A percentile compares a stretch with the other conserved stretches of the same genome.
phyloP scores from a whole-genome alignment of 2,113 vertebrate genomes.

The Chrysochloris asiatica region DNA sequence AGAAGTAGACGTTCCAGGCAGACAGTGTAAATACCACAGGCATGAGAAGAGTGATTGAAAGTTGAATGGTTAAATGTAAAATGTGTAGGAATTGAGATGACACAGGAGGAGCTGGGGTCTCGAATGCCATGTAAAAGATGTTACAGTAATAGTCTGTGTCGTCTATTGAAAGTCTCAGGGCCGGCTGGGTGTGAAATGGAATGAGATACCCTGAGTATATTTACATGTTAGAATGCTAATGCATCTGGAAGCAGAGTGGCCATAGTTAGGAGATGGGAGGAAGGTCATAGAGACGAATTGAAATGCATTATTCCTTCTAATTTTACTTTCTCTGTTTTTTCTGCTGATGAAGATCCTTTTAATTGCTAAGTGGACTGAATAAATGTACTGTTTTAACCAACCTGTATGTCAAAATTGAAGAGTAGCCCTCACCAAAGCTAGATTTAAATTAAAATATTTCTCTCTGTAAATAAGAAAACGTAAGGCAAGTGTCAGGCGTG shows the following conservation, averaged over 20 bases:
- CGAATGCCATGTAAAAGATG: too few species aligned
- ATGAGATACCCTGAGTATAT: neutral
- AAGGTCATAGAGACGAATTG: neutral
- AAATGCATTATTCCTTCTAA: conserved; percentile 22
- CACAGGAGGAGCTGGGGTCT: neutral
- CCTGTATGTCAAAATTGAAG: conserved; percentile 35
- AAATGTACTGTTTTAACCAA: conserved; percentile 28
- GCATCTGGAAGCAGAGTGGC: neutral
- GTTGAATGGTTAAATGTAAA: neutral
- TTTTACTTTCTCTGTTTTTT: neutral
- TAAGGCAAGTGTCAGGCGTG: neutral
- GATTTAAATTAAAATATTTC: conserved; percentile 34
- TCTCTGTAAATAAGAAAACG: conserved; percentile 20
- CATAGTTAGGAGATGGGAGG: neutral
- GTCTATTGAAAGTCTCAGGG: neutral
- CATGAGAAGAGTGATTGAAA: neutral
- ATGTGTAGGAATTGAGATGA: neutral
- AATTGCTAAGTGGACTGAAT: conserved; percentile 25
- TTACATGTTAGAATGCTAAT: neutral
- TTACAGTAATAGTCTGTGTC: too few species aligned
- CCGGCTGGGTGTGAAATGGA: neutral
- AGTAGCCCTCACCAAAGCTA: conserved; percentile 37
- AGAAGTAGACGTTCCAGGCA: neutral
- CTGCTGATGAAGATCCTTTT: conserved; percentile 13
- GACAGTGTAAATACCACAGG: neutral